Evolutionary conservation across 2,797 vertebrate genomes (phyloP), one percentile per base, ranked within the genome.

Genomic region (Potorous gilbertii): DNA sequence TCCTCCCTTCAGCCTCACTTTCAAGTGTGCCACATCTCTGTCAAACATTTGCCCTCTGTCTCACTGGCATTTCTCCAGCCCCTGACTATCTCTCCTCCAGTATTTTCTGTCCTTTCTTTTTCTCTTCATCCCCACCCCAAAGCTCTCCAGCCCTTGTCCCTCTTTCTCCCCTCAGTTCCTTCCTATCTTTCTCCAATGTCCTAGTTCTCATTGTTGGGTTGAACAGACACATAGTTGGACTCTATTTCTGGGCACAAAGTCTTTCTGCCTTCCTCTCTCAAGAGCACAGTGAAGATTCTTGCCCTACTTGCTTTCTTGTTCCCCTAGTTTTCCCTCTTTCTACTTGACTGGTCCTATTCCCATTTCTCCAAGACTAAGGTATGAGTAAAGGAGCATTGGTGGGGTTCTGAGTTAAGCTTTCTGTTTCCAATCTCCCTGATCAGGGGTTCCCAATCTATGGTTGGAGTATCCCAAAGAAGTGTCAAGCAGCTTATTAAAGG

Each of bases 261-360:
- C 55, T 95, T 74, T n/a, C 34, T 74, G 34, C 34, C 54, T 50
- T 29, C 21, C 10, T 87, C 40, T 27, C 28, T n/a, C 50, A 55
- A 8, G 57, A 90, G 96, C 74, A 90, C 55, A 56, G 57, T 24
- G 57, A 56, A 94, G 56, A 2, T n/a, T n/a, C 29, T 59, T 74
- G 14, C 87, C 18, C 55, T 90, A 13, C 90, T 95, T 95, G 14
- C 81, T n/a, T 50, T 87, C 55, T 66, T 27, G 93, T 96, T 97
- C 94, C 95, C 96, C 95, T 97, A 97, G 18, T n/a, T 40, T 40
- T 74, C 8, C 18, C n/a, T 46, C 11, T 46, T 31, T n/a, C 18
- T 92, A 29, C 62, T 13, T 54, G 90, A 40, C 52, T 18, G 74
- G 92, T 90, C 50, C 40, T 92, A 55, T 74, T 56, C 29, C 28